Evolutionary conservation across 2,113 vertebrate species (phyloP).

Genomic region (Phocoena phocoena): DNA sequence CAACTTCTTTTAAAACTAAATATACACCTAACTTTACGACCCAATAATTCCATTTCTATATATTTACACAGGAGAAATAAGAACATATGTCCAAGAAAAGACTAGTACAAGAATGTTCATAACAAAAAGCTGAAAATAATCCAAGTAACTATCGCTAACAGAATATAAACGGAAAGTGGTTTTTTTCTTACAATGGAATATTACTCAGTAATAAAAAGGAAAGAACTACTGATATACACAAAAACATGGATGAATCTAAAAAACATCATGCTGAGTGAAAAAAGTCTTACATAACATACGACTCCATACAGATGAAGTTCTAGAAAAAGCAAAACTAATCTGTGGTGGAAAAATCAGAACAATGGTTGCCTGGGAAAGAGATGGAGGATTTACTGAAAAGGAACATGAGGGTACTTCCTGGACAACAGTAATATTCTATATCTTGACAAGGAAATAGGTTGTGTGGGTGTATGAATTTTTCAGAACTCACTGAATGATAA

Average conservation of each 20-base stretch:
- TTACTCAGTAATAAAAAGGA: not conserved
- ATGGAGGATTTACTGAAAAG: slow-evolving; percentile 15
- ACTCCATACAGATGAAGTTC: not conserved
- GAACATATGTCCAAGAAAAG: not conserved
- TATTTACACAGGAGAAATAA: slow-evolving; percentile 5
- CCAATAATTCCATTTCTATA: slow-evolving; percentile 9
- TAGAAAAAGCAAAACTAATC: not conserved
- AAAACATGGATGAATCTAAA: not conserved
- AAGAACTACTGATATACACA: not conserved
- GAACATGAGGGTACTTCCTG: not conserved
- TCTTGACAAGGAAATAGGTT: not conserved
- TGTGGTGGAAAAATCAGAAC: not conserved
- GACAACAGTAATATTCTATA: not conserved
- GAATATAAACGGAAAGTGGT: not conserved
- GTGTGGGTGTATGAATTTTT: not conserved
- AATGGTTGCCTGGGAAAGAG: not conserved
- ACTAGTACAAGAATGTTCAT: not conserved
- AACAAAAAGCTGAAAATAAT: not conserved
- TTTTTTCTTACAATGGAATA: not conserved
- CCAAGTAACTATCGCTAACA: slow-evolving; percentile 13
- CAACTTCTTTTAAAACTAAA: slow-evolving; percentile 38
- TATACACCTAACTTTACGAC: not conserved
- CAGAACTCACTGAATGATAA: slow-evolving; percentile 1
- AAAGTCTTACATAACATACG: not conserved
- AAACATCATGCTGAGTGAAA: not conserved